These are phyloP conservation scores for Sitophilus oryzae DNA, from an alignment of 1,140 invertebrate species.

Conservation along the genomic window DNA sequence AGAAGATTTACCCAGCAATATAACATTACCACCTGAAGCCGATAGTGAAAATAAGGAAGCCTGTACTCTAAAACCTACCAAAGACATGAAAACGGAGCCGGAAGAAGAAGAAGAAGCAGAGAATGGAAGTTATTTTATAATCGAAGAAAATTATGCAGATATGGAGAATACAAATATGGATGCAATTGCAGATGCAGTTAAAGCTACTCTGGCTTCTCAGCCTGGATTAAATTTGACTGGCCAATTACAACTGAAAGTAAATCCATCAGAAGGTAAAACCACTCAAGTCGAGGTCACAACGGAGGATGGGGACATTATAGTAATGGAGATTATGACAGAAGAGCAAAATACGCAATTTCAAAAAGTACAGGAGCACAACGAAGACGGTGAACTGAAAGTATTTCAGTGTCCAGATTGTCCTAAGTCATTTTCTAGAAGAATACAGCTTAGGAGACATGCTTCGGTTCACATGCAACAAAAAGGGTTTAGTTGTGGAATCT, in stretches of 20 bases:
- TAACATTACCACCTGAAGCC: slow-evolving; percentile 40
- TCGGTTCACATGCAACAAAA: slow-evolving; percentile 56
- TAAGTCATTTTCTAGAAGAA: slow-evolving; percentile 52
- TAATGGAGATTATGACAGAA: slow-evolving; percentile 46
- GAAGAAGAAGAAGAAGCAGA: slow-evolving; percentile 24
- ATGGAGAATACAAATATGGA: slow-evolving; percentile 38
- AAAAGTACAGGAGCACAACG: slow-evolving; percentile 28
- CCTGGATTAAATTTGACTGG: slow-evolving; percentile 39
- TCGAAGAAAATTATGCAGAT: slow-evolving; percentile 29
- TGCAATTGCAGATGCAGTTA: slow-evolving; percentile 43
- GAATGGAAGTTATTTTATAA: slow-evolving; percentile 27
- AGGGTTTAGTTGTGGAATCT: slow-evolving; percentile 59
- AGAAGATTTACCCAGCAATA: slow-evolving; percentile 45
- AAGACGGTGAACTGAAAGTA: slow-evolving; percentile 49
- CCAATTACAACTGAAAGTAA: slow-evolving; percentile 42
- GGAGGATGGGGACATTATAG: slow-evolving; percentile 43
- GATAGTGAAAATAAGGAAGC: slow-evolving; percentile 38
- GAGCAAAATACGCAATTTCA: slow-evolving; percentile 30
- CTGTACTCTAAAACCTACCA: slow-evolving; percentile 35
- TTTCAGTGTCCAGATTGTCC: slow-evolving; percentile 55
- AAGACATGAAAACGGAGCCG: slow-evolving; percentile 29
- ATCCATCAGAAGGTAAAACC: slow-evolving; percentile 37
- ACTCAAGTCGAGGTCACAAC: slow-evolving; percentile 47
- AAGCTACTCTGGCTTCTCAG: slow-evolving; percentile 40
- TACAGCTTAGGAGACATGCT: slow-evolving; percentile 54